phyloP scores from a whole-genome alignment of 2,888 invertebrate genomes.

The Polydrusus pterygomalis region DNA sequence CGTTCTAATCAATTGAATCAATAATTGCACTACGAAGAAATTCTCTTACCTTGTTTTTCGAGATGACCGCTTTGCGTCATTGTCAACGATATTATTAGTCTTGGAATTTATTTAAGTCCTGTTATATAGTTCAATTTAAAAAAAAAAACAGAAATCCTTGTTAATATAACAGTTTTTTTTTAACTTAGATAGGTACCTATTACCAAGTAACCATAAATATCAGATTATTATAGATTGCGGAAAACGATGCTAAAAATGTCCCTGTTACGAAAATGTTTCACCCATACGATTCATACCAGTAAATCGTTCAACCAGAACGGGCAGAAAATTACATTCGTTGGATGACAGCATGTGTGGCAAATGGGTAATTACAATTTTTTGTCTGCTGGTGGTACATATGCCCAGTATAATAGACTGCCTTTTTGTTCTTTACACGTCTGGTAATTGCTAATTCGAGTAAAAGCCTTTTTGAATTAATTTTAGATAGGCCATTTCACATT shows the following conservation, averaged over 20 bases:
- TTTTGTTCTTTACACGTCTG: slow-evolving; percentile 4
- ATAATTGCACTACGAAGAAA: too few species aligned
- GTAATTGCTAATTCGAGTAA: slow-evolving; percentile 13
- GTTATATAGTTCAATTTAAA: too few species aligned
- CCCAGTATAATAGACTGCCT: slow-evolving; percentile 1
- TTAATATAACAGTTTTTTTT: too few species aligned
- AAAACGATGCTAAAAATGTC: neutral
- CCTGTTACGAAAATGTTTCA: neutral
- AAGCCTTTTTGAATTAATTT: neutral
- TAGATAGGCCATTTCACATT: neutral
- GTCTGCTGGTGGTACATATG: slow-evolving; percentile 13
- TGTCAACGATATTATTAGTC: too few species aligned
- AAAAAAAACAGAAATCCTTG: too few species aligned
- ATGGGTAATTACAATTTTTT: slow-evolving; percentile 30
- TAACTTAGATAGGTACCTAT: too few species aligned
- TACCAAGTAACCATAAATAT: too few species aligned
- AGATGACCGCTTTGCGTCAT: too few species aligned
- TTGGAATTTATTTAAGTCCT: too few species aligned
- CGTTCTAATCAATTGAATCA: too few species aligned
- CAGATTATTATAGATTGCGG: too few species aligned
- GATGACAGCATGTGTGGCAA: slow-evolving; percentile 35
- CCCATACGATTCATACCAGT: neutral
- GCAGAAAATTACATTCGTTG: slow-evolving; percentile 29
- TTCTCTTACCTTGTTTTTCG: too few species aligned
- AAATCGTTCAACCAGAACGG: slow-evolving; percentile 31